Conservation (phyloP, 2,113 vertebrate genomes). For the Haemorhous mexicanus region DNA sequence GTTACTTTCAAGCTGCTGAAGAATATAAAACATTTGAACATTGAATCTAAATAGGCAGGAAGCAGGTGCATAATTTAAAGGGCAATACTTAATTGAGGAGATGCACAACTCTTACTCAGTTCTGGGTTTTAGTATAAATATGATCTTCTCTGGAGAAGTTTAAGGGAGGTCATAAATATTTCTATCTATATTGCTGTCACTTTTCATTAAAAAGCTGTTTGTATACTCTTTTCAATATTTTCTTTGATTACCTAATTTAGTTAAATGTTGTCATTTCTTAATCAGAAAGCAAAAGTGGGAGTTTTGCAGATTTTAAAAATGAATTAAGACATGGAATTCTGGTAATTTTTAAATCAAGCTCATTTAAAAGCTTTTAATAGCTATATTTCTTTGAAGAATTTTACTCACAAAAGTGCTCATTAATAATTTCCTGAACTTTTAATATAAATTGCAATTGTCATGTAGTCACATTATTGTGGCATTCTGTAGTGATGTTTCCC, state of each 20-base stretch:
- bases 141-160: neutral
- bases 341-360: neutral
- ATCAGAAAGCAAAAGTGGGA: neutral
- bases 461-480: rapidly evolving
- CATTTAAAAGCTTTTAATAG: neutral
- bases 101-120: neutral
- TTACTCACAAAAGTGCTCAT: neutral
- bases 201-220: neutral
- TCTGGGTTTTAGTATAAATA: neutral
- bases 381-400: neutral
- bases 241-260: neutral
- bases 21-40: neutral
- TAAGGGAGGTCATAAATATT: neutral
- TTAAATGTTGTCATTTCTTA: neutral
- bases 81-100: neutral
- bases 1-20: neutral
- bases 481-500: neutral
- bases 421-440: neutral
- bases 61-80: neutral
- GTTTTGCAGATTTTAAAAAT: neutral
- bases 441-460: neutral
- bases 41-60: neutral
- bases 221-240: neutral
- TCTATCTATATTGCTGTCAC: neutral
- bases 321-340: neutral